A percentile compares a stretch with the other conserved stretches of the same genome.
Conservation (phyloP, 2,113 vertebrate genomes). For the Helogale parvula region DNA sequence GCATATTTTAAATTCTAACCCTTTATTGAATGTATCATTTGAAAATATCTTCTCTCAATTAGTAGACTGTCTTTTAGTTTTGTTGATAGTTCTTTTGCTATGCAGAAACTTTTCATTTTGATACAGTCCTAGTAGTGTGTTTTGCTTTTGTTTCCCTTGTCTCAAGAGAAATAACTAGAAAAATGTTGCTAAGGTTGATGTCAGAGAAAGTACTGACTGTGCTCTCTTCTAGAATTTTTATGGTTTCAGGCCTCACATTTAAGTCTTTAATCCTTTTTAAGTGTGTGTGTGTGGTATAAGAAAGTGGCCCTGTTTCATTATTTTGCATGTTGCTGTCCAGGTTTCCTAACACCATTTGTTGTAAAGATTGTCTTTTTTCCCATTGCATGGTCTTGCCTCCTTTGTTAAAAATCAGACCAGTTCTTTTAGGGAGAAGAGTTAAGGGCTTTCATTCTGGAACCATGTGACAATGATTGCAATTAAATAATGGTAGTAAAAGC, state of each 20-base stretch:
- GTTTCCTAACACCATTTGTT: neutral
- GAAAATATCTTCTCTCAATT: neutral
- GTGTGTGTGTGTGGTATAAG: neutral
- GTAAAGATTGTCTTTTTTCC: neutral
- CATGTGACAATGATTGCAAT: neutral
- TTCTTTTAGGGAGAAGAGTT: neutral
- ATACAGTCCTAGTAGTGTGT: neutral
- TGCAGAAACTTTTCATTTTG: neutral
- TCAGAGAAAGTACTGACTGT: neutral
- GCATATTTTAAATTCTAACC: neutral
- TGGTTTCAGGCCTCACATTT: neutral
- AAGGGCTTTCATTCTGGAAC: neutral
- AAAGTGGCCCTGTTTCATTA: neutral
- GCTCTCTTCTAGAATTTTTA: neutral
- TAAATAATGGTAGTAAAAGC: neutral
- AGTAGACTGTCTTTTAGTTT: neutral
- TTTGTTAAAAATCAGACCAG: neutral
- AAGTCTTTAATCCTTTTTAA: neutral
- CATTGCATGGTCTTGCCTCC: neutral
- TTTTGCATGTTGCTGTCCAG: neutral
- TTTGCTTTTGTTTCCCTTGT: neutral
- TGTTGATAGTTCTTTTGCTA: neutral
- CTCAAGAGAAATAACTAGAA: neutral
- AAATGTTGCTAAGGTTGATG: neutral
- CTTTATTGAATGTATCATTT: neutral